phyloP scores from a whole-genome alignment of 2,113 vertebrate species.

The Seriola rivoliana region DNA sequence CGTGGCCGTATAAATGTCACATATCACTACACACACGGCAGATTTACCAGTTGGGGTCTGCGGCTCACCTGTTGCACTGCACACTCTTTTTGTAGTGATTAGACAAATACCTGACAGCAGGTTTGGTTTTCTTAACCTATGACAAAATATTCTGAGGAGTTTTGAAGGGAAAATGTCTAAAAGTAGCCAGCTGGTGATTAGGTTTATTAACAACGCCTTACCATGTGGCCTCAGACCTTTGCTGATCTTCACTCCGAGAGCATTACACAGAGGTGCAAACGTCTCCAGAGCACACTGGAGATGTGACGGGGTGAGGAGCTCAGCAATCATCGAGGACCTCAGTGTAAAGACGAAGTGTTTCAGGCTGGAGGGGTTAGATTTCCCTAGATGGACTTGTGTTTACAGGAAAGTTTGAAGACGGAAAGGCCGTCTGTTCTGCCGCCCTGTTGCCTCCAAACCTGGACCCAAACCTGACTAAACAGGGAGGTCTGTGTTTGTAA shows the following conservation, averaged over 20 bases:
- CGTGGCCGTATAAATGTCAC: too few species aligned
- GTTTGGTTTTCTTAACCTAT: not conserved
- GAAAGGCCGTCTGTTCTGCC: not conserved
- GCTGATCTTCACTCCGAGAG: not conserved
- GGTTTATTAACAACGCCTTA: not conserved
- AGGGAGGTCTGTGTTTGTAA: too few species aligned
- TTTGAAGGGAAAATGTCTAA: not conserved
- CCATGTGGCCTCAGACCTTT: not conserved
- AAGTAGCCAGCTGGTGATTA: not conserved
- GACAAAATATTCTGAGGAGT: too few species aligned
- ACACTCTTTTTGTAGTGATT: too few species aligned
- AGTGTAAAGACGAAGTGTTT: not conserved
- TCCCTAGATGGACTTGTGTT: conserved; percentile 2
- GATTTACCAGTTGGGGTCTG: too few species aligned
- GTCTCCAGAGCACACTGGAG: not conserved
- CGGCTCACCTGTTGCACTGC: too few species aligned
- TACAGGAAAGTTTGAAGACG: not conserved
- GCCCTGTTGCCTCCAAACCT: not conserved
- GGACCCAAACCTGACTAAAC: not conserved
- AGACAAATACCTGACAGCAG: too few species aligned
- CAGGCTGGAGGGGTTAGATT: not conserved
- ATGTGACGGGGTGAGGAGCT: conserved; percentile 11
- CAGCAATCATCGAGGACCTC: conserved; percentile 7
- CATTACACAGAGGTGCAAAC: not conserved
- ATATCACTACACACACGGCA: too few species aligned